These are phyloP conservation scores for Paratilapia polleni DNA, from an alignment of 2,113 vertebrate species.

Conservation along the genomic window DNA sequence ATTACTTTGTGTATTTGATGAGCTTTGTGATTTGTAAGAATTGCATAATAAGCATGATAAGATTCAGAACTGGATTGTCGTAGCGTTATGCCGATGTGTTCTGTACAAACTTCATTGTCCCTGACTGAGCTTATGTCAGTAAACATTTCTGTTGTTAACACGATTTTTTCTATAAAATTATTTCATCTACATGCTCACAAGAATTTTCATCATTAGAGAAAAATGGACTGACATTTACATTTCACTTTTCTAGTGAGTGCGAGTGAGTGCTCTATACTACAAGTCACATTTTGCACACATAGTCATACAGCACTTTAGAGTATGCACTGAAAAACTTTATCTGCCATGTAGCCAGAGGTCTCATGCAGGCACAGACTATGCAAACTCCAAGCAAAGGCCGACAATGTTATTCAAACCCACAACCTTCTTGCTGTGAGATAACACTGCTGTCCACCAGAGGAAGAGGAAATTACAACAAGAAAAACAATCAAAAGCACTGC, in stretches of 20 bases:
- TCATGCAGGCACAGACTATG: no score
- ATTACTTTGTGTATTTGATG: not conserved
- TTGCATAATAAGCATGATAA: not conserved
- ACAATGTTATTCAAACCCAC: not conserved
- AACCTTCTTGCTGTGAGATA: not conserved
- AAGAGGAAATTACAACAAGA: not conserved
- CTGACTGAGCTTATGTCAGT: not conserved
- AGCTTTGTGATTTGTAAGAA: not conserved
- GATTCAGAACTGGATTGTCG: not conserved
- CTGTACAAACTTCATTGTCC: not conserved
- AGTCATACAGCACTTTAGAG: no score
- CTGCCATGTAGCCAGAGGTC: no score
- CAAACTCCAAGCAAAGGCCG: no score
- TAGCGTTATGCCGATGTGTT: not conserved
- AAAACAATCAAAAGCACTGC: not conserved
- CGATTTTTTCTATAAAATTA: not conserved
- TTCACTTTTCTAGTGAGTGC: no score
- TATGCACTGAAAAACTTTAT: no score
- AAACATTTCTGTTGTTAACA: not conserved
- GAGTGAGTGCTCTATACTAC: no score
- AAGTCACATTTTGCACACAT: no score
- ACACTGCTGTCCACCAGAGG: not conserved
- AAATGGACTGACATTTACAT: no score
- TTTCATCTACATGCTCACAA: not conserved
- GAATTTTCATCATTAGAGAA: no score